Evolutionary conservation across 23 tunicate genomes (phyloP).

Genomic region (Pegea sp.): DNA sequence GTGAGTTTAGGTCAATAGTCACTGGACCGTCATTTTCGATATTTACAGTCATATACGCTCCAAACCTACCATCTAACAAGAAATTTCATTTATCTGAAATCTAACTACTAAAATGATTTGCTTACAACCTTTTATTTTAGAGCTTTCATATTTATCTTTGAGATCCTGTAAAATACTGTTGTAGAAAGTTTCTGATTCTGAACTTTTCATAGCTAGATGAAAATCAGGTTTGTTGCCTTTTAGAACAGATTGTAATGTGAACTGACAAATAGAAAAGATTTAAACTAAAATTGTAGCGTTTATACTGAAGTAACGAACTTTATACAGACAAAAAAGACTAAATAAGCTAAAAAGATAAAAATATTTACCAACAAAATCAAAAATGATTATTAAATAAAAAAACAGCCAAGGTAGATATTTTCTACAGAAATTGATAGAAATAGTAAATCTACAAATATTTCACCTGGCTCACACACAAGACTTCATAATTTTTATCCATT

Average conservation of each 20-base stretch:
- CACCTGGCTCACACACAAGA: constrained; percentile 92
- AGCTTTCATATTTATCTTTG: constrained; percentile 27
- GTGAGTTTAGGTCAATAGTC: constrained; percentile 79
- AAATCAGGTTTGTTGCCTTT: constrained; percentile 98
- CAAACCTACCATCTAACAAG: constrained; percentile 57
- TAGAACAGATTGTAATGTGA: constrained; percentile 59
- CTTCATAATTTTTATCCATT: constrained; percentile 42
- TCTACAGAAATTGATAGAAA: not conserved
- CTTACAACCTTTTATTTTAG: constrained; percentile 40
- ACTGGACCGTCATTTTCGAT: constrained; percentile 97
- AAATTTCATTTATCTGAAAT: not conserved
- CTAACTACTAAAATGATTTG: too few species aligned
- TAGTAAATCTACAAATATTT: not conserved
- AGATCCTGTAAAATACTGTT: constrained; percentile 22
- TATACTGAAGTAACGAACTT: too few species aligned
- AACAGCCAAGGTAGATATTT: not conserved
- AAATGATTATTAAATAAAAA: not conserved
- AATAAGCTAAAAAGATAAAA: too few species aligned
- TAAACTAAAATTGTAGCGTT: not conserved
- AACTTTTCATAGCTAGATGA: constrained; percentile 77
- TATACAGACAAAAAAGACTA: too few species aligned
- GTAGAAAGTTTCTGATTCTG: constrained; percentile 50
- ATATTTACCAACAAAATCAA: too few species aligned
- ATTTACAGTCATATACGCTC: constrained; percentile 88
- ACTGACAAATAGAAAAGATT: constrained; percentile 13